phyloP scores from a whole-genome alignment of 2,113 vertebrate species.

The Petrocephalus zakoni region DNA sequence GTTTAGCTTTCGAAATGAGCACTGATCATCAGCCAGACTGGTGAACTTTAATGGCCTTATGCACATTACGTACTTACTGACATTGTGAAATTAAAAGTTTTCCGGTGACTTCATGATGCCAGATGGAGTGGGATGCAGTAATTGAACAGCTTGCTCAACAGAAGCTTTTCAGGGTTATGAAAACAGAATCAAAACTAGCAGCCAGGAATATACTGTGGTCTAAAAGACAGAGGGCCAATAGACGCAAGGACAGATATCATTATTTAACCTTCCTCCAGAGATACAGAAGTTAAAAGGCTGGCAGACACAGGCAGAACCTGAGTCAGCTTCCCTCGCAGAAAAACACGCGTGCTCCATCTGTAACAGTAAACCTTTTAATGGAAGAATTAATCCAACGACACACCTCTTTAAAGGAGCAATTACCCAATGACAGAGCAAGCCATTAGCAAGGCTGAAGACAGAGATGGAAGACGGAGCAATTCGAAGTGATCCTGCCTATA shows the following conservation, averaged over 20 bases:
- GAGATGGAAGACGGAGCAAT: not conserved
- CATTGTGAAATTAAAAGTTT: not conserved
- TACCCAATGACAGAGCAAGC: not conserved
- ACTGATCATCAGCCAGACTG: not conserved
- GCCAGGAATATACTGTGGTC: not conserved
- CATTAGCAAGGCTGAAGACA: not conserved
- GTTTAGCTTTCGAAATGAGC: not conserved
- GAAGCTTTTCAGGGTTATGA: not conserved
- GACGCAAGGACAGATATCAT: not conserved
- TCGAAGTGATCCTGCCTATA: not conserved
- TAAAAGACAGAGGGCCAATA: not conserved
- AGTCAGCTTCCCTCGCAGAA: not conserved
- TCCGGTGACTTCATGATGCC: not conserved
- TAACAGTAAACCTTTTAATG: not conserved
- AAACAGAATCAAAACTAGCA: not conserved
- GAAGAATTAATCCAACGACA: not conserved
- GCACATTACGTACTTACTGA: not conserved
- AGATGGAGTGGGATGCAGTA: not conserved
- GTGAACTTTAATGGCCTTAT: not conserved
- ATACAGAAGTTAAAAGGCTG: not conserved
- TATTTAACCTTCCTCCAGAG: not conserved
- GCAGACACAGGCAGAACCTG: not conserved
- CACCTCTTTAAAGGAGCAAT: not conserved
- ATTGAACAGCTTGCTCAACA: not conserved
- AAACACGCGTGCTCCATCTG: not conserved